These are phyloP conservation scores for Caranx ignobilis DNA, from an alignment of 2,113 vertebrate genomes.

Conservation along the genomic window DNA sequence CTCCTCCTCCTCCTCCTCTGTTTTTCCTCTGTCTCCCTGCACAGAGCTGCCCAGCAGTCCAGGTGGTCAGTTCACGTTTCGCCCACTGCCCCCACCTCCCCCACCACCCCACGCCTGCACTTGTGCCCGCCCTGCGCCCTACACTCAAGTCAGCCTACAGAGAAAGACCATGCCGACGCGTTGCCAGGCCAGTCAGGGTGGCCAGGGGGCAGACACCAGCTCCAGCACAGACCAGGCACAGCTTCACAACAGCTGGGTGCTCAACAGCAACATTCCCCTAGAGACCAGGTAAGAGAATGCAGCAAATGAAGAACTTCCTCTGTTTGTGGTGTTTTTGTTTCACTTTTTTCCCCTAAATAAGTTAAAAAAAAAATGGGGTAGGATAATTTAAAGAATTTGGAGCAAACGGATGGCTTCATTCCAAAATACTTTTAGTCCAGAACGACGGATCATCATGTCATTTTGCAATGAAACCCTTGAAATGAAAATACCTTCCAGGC, in stretches of 20 bases:
- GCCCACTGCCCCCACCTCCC: conserved; percentile 92
- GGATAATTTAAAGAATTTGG: background rate
- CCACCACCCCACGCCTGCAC: conserved; percentile 95
- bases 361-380: background rate
- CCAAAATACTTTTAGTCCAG: conserved; percentile 32
- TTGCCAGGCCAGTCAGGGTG: conserved; percentile 90
- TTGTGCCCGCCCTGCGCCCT: conserved; percentile 90
- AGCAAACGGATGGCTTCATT: conserved; percentile 5
- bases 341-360: background rate
- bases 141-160: conserved; percentile 91
- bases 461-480: conserved; percentile 31
- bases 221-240: conserved; percentile 83
- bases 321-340: background rate
- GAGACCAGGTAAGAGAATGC: conserved; percentile 91
- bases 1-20: conserved; percentile 11
- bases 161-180: conserved; percentile 94
- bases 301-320: background rate
- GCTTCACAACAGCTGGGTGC: conserved; percentile 97
- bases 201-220: conserved; percentile 85
- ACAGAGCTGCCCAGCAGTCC: conserved; percentile 92
- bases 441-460: conserved; percentile 13
- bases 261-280: conserved; percentile 97
- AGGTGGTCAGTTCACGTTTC: conserved; percentile 95
- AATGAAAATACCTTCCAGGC: conserved; percentile 62
- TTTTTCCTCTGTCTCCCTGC: conserved; percentile 14